These are phyloP conservation scores for Aplodontia rufa DNA, from an alignment of 2,113 vertebrate genomes.

Conservation along the genomic window DNA sequence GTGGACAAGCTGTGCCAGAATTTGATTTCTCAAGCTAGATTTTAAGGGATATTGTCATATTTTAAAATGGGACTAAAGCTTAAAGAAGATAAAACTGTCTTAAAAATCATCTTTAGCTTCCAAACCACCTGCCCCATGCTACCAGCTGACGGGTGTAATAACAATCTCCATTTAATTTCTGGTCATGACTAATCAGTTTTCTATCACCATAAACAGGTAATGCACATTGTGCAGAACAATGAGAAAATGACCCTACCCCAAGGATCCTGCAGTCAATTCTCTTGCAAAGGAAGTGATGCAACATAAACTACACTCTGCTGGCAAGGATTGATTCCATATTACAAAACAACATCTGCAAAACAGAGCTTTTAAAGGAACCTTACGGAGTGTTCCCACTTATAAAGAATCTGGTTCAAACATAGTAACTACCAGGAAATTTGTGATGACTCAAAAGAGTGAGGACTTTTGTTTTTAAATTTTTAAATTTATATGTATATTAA, in stretches of 20 bases:
- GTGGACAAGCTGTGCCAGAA: background rate
- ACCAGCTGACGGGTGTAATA: conserved; percentile 40
- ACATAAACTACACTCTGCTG: conserved; percentile 76
- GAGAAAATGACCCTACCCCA: conserved; percentile 64
- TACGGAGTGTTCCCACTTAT: background rate
- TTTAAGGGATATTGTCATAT: background rate
- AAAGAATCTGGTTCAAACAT: background rate
- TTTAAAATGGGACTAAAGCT: conserved; percentile 1
- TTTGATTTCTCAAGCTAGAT: conserved; percentile 47
- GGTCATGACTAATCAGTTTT: conserved; percentile 72
- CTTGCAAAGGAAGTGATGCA: conserved; percentile 84
- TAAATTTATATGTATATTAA: background rate
- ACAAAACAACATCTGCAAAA: conserved; percentile 83
- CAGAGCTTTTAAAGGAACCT: background rate
- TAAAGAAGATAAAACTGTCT: conserved; percentile 3
- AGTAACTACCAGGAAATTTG: conserved; percentile 23
- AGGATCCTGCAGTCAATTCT: conserved; percentile 53
- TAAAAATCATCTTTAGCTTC: background rate
- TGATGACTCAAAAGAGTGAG: conserved; percentile 44
- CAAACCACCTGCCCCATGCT: background rate
- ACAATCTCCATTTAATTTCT: conserved; percentile 27
- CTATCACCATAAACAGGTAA: conserved; percentile 71
- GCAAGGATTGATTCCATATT: conserved; percentile 69
- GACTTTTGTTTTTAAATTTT: background rate
- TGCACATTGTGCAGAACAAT: conserved; percentile 58